Conservation (phyloP, 2,113 vertebrate genomes). For the Pyxicephalus adspersus region DNA sequence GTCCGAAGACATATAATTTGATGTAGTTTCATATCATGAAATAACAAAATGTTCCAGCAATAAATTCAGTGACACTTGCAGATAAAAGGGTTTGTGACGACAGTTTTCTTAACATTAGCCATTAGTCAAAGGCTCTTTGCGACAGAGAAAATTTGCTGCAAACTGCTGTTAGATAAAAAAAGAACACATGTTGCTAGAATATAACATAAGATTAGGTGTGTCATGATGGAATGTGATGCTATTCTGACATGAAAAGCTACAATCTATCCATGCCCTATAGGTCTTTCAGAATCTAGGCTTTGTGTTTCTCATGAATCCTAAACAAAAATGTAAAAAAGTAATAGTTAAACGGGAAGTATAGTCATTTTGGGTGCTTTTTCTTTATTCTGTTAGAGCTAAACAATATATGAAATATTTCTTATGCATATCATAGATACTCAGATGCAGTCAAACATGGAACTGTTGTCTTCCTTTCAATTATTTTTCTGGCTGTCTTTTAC, state of each 20-base stretch:
- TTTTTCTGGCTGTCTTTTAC: too few relatives aligned
- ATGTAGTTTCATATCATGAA: too few relatives aligned
- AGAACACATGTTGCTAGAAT: not conserved
- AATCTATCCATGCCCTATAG: constrained; percentile 27
- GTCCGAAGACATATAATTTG: too few relatives aligned
- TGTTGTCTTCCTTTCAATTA: too few relatives aligned
- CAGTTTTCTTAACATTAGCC: not conserved
- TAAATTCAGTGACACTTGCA: not conserved
- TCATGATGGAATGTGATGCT: constrained; percentile 3
- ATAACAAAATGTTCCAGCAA: constrained; percentile 1
- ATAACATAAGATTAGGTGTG: not conserved
- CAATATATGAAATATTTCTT: too few relatives aligned
- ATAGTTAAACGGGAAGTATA: too few relatives aligned
- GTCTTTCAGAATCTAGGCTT: constrained; percentile 4
- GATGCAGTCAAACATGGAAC: too few relatives aligned
- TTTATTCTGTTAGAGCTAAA: too few relatives aligned
- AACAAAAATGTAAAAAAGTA: not conserved
- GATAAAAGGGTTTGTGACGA: too few relatives aligned
- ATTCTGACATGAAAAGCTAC: constrained; percentile 37
- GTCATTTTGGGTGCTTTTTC: too few relatives aligned
- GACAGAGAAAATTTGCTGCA: not conserved
- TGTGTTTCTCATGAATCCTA: not conserved
- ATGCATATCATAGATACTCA: too few relatives aligned
- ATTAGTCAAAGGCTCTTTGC: not conserved
- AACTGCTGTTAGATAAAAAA: not conserved